phyloP scores from a whole-genome alignment of 2,888 invertebrate genomes.

The Automeris io region DNA sequence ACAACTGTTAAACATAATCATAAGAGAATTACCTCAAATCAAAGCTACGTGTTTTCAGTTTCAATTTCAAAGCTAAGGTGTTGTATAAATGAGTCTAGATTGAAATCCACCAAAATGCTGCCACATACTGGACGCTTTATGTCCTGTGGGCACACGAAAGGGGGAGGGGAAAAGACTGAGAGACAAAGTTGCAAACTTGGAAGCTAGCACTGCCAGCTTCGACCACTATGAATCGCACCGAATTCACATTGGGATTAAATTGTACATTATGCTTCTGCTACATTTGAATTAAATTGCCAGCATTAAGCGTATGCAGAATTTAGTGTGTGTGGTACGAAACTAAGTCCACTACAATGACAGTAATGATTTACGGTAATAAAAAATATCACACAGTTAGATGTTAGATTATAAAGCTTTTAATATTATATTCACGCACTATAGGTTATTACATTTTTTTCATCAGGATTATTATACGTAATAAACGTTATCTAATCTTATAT shows the following conservation, averaged over 20 bases:
- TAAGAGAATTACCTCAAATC: not conserved
- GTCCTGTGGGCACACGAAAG: constrained; percentile 36
- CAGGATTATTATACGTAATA: no score
- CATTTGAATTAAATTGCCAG: constrained; percentile 42
- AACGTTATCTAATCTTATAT: no score
- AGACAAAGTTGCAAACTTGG: constrained; percentile 61
- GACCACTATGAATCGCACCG: constrained; percentile 38
- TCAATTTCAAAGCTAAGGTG: constrained; percentile 33
- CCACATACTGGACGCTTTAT: constrained; percentile 40
- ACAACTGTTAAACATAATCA: no score
- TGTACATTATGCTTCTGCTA: constrained; percentile 44
- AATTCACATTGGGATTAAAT: constrained; percentile 56
- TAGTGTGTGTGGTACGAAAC: not conserved
- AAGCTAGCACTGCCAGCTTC: constrained; percentile 54
- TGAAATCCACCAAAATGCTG: constrained; percentile 47
- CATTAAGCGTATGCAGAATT: constrained; percentile 11
- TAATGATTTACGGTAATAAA: no score
- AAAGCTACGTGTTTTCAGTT: constrained; percentile 18
- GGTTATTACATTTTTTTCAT: no score
- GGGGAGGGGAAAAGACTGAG: constrained; percentile 21
- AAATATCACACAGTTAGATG: no score
- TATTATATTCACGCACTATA: no score
- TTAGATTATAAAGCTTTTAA: no score
- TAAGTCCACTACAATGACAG: no score
- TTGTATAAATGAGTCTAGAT: constrained; percentile 60